These are phyloP conservation scores for Pseudopodoces humilis DNA, from an alignment of 2,113 vertebrate species.

Conservation along the genomic window DNA sequence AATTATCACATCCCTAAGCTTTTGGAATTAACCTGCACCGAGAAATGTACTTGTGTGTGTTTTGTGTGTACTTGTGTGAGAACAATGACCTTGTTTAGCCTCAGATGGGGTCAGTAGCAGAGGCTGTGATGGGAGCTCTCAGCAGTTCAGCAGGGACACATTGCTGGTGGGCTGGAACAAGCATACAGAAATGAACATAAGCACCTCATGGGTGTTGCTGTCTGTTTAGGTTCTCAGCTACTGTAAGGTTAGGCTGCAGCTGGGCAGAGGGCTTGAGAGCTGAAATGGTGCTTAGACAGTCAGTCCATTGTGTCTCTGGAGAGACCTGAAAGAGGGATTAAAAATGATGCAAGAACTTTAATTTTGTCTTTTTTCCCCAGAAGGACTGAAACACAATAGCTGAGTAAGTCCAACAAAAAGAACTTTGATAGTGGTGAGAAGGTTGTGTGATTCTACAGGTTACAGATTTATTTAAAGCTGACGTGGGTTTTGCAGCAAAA, in stretches of 20 bases:
- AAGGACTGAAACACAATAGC: neutral
- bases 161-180: neutral
- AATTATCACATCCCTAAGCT: neutral
- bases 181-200: neutral
- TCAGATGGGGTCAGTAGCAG: neutral
- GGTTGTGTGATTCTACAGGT: neutral
- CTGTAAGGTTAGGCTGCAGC: neutral
- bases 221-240: neutral
- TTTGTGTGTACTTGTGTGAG: too few relatives aligned
- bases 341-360: neutral
- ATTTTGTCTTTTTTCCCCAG: accelerated
- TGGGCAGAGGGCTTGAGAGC: neutral
- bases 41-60: neutral
- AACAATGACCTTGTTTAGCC: neutral
- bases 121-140: neutral
- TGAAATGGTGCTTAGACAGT: neutral
- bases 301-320: neutral
- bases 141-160: neutral
- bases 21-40: neutral
- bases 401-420: neutral
- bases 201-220: neutral
- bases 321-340: neutral
- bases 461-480: neutral
- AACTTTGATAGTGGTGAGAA: neutral
- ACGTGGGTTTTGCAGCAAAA: neutral